Evolutionary conservation across 2,113 vertebrate genomes (phyloP).

Genomic region (Leptosomus discolor): DNA sequence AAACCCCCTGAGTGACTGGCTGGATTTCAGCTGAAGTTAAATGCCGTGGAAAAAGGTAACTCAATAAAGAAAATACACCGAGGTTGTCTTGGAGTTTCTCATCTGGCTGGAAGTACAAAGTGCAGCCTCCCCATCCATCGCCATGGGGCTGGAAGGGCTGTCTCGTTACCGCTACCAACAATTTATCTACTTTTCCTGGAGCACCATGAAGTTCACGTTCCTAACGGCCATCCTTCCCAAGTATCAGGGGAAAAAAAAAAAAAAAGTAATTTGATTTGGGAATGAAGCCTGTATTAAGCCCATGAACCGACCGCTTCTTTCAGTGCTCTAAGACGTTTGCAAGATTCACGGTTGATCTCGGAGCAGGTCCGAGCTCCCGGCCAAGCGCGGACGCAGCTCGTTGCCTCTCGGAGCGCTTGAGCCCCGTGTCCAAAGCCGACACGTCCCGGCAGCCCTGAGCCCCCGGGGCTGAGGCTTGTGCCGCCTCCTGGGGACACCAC

Average conservation of each 20-base stretch:
- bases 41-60: neutral
- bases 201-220: neutral
- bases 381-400: neutral
- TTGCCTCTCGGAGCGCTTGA: fast-evolving
- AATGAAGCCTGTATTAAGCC: neutral
- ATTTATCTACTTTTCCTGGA: neutral
- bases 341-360: neutral
- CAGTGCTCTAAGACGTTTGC: neutral
- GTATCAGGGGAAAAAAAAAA: neutral
- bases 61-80: neutral
- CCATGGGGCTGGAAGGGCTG: neutral
- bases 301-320: neutral
- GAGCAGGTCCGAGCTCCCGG: neutral
- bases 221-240: neutral
- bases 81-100: neutral
- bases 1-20: neutral
- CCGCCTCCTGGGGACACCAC: fast-evolving
- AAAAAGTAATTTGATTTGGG: neutral
- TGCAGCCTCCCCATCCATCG: neutral
- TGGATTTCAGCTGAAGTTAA: neutral
- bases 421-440: neutral
- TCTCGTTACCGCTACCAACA: too few species aligned
- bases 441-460: neutral
- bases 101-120: neutral
- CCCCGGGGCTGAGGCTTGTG: too few species aligned